A percentile compares a stretch with the other conserved stretches of the same genome.
Conservation (phyloP, 2,113 vertebrate species). For the Ifrita kowaldi region DNA sequence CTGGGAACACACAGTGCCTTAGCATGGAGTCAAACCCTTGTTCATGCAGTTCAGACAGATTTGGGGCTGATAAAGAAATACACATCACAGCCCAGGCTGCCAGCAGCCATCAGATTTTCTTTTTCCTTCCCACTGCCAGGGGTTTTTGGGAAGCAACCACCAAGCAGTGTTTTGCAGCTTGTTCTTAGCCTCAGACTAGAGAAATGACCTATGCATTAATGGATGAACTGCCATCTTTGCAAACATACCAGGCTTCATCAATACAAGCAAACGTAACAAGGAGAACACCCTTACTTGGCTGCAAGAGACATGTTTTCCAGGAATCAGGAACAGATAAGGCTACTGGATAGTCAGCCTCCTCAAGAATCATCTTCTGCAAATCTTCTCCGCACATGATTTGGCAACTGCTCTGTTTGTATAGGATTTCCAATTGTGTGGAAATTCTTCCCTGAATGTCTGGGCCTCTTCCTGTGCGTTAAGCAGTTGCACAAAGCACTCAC, state of each 20-base stretch:
- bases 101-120: neutral
- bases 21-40: neutral
- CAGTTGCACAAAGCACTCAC: neutral
- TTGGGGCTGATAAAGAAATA: neutral
- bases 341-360: neutral
- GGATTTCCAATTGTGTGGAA: neutral
- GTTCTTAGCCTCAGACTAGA: neutral
- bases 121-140: neutral
- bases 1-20: neutral
- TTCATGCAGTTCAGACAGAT: neutral
- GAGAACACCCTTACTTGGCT: neutral
- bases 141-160: neutral
- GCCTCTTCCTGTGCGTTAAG: neutral
- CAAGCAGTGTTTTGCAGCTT: neutral
- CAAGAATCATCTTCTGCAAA: neutral
- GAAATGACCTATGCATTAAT: neutral
- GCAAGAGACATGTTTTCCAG: neutral
- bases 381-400: neutral
- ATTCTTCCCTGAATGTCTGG: neutral
- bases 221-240: neutral
- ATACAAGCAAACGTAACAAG: neutral
- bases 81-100: neutral
- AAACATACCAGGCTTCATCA: neutral
- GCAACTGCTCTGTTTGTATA: neutral
- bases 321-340: neutral